Evolutionary conservation across 2,113 vertebrate species (phyloP).

Genomic region (Eudyptes chrysolophus): DNA sequence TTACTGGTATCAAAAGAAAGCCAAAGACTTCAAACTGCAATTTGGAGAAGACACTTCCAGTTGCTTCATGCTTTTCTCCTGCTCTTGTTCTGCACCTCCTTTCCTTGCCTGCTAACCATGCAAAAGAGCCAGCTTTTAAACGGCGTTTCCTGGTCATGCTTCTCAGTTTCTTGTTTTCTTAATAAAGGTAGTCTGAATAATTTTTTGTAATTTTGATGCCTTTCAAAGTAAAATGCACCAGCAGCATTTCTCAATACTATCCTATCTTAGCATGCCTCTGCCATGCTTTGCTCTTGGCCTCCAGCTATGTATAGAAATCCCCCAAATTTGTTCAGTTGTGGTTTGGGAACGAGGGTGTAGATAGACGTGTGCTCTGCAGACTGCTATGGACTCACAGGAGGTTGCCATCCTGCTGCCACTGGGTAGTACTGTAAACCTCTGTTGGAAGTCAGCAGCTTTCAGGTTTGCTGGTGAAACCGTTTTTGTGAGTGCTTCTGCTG

Average conservation of each 20-base stretch:
- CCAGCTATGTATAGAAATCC: neutral
- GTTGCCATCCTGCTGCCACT: neutral
- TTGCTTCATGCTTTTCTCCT: neutral
- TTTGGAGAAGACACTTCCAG: neutral
- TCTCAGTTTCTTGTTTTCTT: neutral
- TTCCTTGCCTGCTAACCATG: neutral
- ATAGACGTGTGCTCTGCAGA: neutral
- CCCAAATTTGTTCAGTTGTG: neutral
- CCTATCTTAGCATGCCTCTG: neutral
- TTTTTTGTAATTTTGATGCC: neutral
- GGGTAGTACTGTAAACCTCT: neutral
- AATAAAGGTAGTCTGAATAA: neutral
- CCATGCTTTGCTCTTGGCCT: neutral
- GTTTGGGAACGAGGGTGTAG: neutral
- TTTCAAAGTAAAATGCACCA: neutral
- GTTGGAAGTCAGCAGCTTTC: neutral
- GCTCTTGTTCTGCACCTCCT: neutral
- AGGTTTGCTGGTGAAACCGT: neutral
- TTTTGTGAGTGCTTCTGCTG: accelerated
- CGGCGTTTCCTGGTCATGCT: neutral
- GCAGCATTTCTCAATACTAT: neutral
- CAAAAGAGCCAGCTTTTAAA: neutral
- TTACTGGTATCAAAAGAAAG: neutral
- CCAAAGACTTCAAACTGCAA: neutral
- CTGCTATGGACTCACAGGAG: neutral